A percentile compares a stretch with the other conserved stretches of the same genome.
Conservation (phyloP, 2,113 vertebrate species). For the Cervus canadensis region DNA sequence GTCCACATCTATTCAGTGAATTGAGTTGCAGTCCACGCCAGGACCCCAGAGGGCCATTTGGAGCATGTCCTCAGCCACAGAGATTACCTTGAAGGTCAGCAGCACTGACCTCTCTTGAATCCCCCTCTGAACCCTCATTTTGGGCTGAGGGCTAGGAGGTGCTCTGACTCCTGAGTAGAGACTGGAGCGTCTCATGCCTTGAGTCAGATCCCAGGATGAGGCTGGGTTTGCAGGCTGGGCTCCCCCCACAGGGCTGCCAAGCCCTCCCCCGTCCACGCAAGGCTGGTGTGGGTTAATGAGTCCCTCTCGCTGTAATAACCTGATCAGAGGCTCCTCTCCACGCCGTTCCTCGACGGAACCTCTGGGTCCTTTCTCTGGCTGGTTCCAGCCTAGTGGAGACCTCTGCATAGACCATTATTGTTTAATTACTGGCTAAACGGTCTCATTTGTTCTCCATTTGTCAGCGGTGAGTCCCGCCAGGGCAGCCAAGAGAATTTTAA, state of each 20-base stretch:
- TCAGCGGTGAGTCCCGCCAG: not conserved
- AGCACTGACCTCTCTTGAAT: not conserved
- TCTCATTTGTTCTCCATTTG: conserved; percentile 77
- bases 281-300: conserved; percentile 54
- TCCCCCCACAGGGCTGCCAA: not conserved
- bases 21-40: not conserved
- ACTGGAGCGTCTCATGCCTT: accelerated
- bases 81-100: not conserved
- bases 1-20: accelerated
- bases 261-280: accelerated
- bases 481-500: conserved; percentile 12
- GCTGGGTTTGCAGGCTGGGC: not conserved
- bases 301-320: conserved; percentile 21
- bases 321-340: conserved; percentile 61
- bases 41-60: not conserved
- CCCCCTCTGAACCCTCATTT: accelerated
- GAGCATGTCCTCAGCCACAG: not conserved
- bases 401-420: conserved; percentile 71
- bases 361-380: conserved; percentile 28
- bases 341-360: not conserved
- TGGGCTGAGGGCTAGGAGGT: no score
- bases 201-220: not conserved
- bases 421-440: conserved; percentile 79
- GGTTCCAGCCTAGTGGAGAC: conserved; percentile 43
- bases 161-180: accelerated